phyloP scores from a whole-genome alignment of 2,797 vertebrate genomes.

The Trachurus trachurus region DNA sequence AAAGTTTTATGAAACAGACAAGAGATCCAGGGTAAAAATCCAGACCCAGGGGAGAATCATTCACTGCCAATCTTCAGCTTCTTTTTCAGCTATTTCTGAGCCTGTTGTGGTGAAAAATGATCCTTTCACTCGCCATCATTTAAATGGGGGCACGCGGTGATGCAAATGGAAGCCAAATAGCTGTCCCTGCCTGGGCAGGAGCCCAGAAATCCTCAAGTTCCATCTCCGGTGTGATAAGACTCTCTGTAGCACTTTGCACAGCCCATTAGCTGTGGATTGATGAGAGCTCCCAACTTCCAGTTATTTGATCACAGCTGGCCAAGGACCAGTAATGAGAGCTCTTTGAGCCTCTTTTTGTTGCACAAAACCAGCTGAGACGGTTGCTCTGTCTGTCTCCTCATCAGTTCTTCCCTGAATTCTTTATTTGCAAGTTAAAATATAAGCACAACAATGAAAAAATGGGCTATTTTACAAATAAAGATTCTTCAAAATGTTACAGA shows the following conservation, averaged over 20 bases:
- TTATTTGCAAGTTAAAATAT: background rate
- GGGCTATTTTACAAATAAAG: background rate
- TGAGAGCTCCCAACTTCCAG: conserved; percentile 47
- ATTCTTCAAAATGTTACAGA: background rate
- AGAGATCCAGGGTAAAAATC: conserved; percentile 9
- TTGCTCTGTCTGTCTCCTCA: background rate
- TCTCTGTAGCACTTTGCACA: conserved; percentile 49
- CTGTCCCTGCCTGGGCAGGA: conserved; percentile 34
- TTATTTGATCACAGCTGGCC: conserved; percentile 62
- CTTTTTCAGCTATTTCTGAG: conserved; percentile 30
- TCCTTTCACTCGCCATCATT: conserved; percentile 9
- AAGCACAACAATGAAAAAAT: no score
- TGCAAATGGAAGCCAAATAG: conserved; percentile 58
- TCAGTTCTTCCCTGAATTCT: background rate
- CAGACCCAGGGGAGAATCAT: conserved; percentile 20
- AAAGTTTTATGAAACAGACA: conserved; percentile 53
- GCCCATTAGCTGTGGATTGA: conserved; percentile 66
- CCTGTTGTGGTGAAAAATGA: conserved; percentile 27
- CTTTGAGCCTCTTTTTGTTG: conserved; percentile 27
- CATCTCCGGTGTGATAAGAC: conserved; percentile 49
- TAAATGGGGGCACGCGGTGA: conserved; percentile 34
- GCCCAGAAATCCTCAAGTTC: conserved; percentile 51
- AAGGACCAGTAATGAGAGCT: conserved; percentile 47
- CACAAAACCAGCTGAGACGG: conserved; percentile 28
- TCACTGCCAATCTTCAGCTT: conserved; percentile 31